Conservation (phyloP, 2,797 vertebrate species). For the Gymnoscopelus microlampas region DNA sequence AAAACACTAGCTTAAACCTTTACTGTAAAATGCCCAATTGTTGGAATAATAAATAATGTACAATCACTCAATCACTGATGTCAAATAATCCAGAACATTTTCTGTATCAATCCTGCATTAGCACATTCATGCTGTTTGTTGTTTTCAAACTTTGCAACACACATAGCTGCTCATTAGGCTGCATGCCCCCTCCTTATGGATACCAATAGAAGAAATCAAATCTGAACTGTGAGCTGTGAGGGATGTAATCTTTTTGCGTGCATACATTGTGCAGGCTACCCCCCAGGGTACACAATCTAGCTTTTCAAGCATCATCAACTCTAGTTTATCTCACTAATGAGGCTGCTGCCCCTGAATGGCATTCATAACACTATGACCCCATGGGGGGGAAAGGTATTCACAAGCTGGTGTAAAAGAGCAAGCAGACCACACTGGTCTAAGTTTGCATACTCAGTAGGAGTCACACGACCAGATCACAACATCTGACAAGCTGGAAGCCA, state of each 20-base stretch:
- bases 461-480: background rate
- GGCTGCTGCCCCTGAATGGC: conserved; percentile 15
- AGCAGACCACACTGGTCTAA: conserved; percentile 1
- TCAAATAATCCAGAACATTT: background rate
- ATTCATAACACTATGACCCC: conserved; percentile 25
- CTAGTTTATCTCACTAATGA: background rate
- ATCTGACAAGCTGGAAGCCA: background rate
- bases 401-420: conserved; percentile 26
- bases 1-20: too few species aligned
- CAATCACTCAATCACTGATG: too few species aligned
- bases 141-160: too few species aligned
- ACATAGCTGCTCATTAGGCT: too few species aligned
- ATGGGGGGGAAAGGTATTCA: conserved; percentile 22
- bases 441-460: background rate
- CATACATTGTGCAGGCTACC: background rate
- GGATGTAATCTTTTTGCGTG: background rate
- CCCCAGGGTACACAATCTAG: too few species aligned
- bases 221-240: background rate
- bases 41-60: too few species aligned
- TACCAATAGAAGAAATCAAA: too few species aligned
- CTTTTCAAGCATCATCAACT: too few species aligned
- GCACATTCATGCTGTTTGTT: background rate
- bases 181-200: too few species aligned
- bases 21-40: too few species aligned
- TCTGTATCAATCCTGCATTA: background rate